phyloP scores from a whole-genome alignment of 2,113 vertebrate species.

The Malaclemys terrapin region DNA sequence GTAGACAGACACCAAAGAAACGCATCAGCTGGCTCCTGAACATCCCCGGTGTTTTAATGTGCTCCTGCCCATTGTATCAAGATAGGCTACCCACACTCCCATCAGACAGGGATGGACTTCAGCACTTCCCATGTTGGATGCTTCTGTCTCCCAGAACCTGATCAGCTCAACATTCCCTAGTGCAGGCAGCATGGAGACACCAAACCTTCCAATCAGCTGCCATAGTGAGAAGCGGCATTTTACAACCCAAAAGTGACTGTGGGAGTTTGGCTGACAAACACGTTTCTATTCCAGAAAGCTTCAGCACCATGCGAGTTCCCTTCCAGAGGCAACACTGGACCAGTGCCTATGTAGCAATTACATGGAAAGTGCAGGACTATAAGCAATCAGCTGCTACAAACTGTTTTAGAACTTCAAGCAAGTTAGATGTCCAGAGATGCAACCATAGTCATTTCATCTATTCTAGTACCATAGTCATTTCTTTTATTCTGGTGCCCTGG shows the following conservation, averaged over 20 bases:
- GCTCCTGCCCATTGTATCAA: not conserved
- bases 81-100: not conserved
- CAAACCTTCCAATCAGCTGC: not conserved
- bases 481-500: not conserved
- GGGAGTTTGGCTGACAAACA: not conserved
- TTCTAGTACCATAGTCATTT: not conserved
- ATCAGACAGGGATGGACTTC: not conserved
- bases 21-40: not conserved
- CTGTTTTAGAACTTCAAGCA: not conserved
- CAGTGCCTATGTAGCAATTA: not conserved
- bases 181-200: not conserved
- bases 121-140: not conserved
- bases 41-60: accelerated
- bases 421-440: not conserved
- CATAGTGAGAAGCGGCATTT: not conserved
- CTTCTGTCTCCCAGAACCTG: not conserved
- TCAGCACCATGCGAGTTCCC: not conserved
- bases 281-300: not conserved
- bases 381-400: accelerated
- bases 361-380: not conserved
- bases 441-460: not conserved
- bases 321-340: not conserved
- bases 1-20: not conserved
- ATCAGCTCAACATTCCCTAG: not conserved
- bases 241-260: not conserved